A percentile compares a stretch with the other conserved stretches of the same genome.
Conservation (phyloP, 2,797 vertebrate genomes). For the Leptoclinus maculatus region DNA sequence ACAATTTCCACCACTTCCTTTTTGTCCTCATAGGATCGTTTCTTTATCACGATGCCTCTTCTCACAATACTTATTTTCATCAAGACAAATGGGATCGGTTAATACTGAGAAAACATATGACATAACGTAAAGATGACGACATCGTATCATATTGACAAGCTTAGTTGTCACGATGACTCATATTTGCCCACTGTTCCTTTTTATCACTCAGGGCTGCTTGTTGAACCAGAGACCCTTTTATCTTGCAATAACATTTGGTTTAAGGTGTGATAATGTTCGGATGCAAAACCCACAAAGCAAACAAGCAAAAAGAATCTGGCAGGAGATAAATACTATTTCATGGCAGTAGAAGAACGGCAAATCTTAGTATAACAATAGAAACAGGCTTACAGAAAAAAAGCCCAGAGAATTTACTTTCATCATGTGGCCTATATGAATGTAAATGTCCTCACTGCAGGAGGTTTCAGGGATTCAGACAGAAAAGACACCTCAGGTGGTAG, state of each 20-base stretch:
- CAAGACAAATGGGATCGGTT: constrained; percentile 1
- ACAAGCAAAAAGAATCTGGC: constrained; percentile 15
- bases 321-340: constrained; percentile 17
- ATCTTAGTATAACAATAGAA: constrained; percentile 23
- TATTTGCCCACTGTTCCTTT: constrained; percentile 18
- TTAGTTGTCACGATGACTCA: not conserved
- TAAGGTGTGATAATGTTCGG: constrained; percentile 25
- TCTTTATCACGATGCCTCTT: not conserved
- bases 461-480: constrained; percentile 35
- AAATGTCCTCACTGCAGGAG: constrained; percentile 46
- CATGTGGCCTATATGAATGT: constrained; percentile 40
- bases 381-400: constrained; percentile 14
- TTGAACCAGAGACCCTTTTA: constrained; percentile 29
- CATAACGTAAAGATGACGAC: not conserved
- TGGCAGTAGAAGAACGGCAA: constrained; percentile 1
- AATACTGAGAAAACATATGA: not conserved
- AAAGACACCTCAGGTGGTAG: constrained; percentile 26
- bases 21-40: not conserved
- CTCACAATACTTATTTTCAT: not conserved
- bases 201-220: constrained; percentile 6
- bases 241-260: constrained; percentile 17
- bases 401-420: constrained; percentile 38
- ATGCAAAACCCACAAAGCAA: constrained; percentile 33
- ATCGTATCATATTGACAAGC: not conserved
- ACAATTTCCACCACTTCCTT: not conserved